Percentiles rank a stretch among this genome's conserved stretches.
Conservation (phyloP, 35 echinoderm and acorn worm genomes). For the Ophioderma brevispina region DNA sequence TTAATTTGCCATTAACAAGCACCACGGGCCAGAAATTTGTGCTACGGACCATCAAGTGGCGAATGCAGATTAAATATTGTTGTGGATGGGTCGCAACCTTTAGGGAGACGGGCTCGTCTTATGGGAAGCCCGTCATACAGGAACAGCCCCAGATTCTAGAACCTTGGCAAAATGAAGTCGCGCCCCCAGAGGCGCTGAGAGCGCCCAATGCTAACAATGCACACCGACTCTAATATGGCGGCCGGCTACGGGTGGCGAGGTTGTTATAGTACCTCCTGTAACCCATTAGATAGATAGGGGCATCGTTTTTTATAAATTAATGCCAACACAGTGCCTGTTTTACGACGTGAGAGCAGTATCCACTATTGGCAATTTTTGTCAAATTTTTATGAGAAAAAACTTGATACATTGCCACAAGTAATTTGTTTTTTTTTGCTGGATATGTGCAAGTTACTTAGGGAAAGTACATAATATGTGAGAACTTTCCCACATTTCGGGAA, state of each 20-base stretch:
- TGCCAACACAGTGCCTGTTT: background rate
- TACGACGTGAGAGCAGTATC: constrained; percentile 34
- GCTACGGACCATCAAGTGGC: constrained; percentile 91
- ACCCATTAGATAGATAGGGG: background rate
- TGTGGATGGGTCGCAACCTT: constrained; percentile 72
- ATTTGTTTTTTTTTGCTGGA: background rate
- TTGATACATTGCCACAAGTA: background rate
- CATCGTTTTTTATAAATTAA: background rate
- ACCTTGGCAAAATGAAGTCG: constrained; percentile 83
- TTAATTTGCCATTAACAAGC: constrained; percentile 92
- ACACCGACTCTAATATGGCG: constrained; percentile 96
- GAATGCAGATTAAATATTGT: constrained; percentile 97
- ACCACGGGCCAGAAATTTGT: constrained; percentile 96
- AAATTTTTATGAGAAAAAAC: background rate
- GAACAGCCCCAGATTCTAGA: constrained; percentile 88
- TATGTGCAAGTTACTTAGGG: background rate
- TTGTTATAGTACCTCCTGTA: constrained; percentile 90
- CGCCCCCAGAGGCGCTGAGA: constrained; percentile 83
- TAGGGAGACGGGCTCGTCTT: constrained; percentile 79
- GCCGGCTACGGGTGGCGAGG: constrained; percentile 75
- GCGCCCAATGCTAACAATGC: constrained; percentile 99
- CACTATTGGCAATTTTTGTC: background rate
- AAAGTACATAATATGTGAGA: no score
- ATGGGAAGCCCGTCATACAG: constrained; percentile 88
- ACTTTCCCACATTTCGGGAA: no score